Conservation (phyloP, 2,113 vertebrate genomes). For the Aptenodytes patagonicus region DNA sequence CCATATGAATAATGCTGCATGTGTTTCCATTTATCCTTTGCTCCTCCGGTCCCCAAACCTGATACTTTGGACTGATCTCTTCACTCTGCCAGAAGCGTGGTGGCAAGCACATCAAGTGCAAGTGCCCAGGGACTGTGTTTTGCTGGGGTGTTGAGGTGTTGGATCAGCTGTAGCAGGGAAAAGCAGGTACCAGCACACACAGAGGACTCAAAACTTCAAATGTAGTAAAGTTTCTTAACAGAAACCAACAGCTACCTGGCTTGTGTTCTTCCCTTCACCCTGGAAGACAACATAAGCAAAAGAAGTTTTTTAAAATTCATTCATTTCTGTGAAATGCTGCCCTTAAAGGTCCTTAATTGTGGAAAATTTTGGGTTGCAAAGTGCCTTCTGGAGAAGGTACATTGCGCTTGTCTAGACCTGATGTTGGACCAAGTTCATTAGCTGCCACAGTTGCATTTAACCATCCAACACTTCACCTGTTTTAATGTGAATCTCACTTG, state of each 20-base stretch:
- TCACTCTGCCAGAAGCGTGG: neutral
- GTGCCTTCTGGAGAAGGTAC: neutral
- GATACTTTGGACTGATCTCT: neutral
- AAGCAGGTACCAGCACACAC: neutral
- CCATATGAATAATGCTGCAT: neutral
- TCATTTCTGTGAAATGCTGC: neutral
- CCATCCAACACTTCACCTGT: neutral
- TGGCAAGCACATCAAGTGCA: neutral
- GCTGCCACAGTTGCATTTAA: neutral
- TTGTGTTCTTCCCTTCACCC: neutral
- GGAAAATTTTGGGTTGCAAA: neutral
- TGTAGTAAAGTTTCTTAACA: neutral
- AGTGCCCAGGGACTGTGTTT: neutral
- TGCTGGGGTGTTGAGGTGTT: neutral
- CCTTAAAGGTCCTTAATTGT: neutral
- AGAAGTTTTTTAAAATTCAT: neutral
- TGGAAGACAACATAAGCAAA: neutral
- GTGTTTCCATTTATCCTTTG: neutral
- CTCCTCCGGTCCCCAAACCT: neutral
- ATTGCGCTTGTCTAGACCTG: neutral
- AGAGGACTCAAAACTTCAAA: neutral
- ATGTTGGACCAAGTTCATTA: neutral
- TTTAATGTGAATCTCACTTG: neutral
- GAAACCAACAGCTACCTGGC: neutral
- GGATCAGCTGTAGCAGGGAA: neutral